Conservation (phyloP, 1,140 invertebrate genomes). For the Eriocheir sinensis region DNA sequence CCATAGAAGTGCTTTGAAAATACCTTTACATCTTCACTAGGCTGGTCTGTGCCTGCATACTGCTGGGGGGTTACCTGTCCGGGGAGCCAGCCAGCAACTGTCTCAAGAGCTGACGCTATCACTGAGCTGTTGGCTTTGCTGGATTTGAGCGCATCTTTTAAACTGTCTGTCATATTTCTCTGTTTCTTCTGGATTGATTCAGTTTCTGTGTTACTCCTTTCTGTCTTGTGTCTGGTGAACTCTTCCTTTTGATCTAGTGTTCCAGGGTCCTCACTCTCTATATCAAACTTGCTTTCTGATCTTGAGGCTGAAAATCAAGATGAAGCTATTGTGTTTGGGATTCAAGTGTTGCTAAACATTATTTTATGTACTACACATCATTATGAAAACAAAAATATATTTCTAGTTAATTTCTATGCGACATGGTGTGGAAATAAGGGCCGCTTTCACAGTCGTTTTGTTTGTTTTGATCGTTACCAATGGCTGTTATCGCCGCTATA, state of each 20-base stretch:
- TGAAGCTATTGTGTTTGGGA: constrained; percentile 50
- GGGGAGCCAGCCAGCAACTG: constrained; percentile 45
- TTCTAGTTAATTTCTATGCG: too few relatives aligned
- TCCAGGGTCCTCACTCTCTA: neutral
- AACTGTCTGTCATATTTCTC: neutral
- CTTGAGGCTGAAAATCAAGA: constrained; percentile 72
- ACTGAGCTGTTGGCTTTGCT: neutral
- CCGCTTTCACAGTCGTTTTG: too few relatives aligned
- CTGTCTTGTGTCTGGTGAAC: neutral
- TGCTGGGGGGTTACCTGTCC: constrained; percentile 78
- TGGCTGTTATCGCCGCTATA: too few relatives aligned
- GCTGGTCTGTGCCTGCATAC: constrained; percentile 66
- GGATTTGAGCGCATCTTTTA: constrained; percentile 49
- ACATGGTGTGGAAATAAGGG: too few relatives aligned
- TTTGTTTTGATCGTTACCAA: too few relatives aligned
- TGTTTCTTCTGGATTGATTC: neutral
- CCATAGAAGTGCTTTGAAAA: constrained; percentile 71
- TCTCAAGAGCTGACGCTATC: constrained; percentile 46
- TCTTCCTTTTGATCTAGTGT: neutral
- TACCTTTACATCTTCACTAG: constrained; percentile 52
- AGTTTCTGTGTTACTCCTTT: neutral
- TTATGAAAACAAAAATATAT: too few relatives aligned
- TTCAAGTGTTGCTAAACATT: neutral
- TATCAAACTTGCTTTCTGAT: constrained; percentile 31
- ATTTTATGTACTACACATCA: neutral